Conservation (phyloP, 2,888 invertebrate species). For the Timandra comae region DNA sequence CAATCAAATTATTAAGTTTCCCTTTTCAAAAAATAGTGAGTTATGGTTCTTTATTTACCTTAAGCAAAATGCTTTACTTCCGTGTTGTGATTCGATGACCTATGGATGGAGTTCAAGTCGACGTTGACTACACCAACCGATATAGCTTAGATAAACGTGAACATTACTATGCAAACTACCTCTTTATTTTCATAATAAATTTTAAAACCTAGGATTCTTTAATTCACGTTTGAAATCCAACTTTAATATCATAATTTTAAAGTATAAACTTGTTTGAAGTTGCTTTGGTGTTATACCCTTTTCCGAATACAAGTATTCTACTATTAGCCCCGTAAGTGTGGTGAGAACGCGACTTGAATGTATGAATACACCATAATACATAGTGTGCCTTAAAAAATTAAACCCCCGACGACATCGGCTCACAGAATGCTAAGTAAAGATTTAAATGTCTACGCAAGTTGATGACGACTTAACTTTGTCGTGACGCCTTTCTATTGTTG, state of each 20-base stretch:
- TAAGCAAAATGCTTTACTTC: too few species aligned
- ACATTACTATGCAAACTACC: constrained; percentile 71
- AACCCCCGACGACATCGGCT: constrained; percentile 53
- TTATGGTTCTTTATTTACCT: too few species aligned
- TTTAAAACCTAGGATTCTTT: constrained; percentile 28
- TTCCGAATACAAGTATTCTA: too few species aligned
- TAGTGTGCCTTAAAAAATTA: constrained; percentile 64
- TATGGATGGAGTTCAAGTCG: constrained; percentile 37
- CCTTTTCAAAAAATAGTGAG: too few species aligned
- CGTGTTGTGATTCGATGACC: too few species aligned
- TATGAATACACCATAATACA: constrained; percentile 60
- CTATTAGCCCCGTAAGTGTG: constrained; percentile 65
- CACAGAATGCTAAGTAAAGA: constrained; percentile 67
- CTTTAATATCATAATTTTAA: too few species aligned
- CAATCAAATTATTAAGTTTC: too few species aligned
- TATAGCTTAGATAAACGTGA: constrained; percentile 66
- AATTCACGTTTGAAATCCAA: constrained; percentile 30
- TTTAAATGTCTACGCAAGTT: constrained; percentile 55
- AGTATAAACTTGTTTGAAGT: too few species aligned
- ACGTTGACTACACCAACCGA: constrained; percentile 45
- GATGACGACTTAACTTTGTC: constrained; percentile 53
- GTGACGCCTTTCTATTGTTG: constrained; percentile 28
- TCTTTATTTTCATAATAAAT: constrained; percentile 22
- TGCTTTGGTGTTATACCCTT: too few species aligned
- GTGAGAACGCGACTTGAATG: constrained; percentile 67